Percentiles rank a stretch among this genome's conserved stretches.
These are phyloP conservation scores for Lampris incognitus DNA, from an alignment of 2,113 vertebrate species.

Conservation along the genomic window DNA sequence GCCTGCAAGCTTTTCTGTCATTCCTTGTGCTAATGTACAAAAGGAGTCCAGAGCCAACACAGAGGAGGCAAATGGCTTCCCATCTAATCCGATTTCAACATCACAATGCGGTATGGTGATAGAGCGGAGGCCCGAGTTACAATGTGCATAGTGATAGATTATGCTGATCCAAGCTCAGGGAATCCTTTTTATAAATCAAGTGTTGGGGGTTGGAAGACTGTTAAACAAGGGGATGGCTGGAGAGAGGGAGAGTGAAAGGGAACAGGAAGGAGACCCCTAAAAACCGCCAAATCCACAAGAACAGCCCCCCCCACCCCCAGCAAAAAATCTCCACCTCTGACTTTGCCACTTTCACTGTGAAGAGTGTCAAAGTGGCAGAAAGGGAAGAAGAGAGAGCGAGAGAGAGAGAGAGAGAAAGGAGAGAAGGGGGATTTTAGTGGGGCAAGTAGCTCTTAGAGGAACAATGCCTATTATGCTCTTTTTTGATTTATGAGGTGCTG, in stretches of 20 bases:
- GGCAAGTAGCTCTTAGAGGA: slow-evolving; percentile 73
- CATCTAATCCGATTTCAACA: slow-evolving; percentile 75
- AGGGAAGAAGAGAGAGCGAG: slow-evolving; percentile 30
- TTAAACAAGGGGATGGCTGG: slow-evolving; percentile 60
- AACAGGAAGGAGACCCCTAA: slow-evolving; percentile 58
- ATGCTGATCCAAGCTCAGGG: slow-evolving; percentile 76
- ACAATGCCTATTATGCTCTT: slow-evolving; percentile 83
- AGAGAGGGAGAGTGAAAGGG: slow-evolving; percentile 39
- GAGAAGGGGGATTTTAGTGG: slow-evolving; percentile 63
- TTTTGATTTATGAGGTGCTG: slow-evolving; percentile 87
- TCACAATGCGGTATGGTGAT: slow-evolving; percentile 70
- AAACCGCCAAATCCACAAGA: slow-evolving; percentile 60
- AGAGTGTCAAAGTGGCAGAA: slow-evolving; percentile 14
- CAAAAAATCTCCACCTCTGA: slow-evolving; percentile 66
- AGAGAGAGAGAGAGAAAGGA: slow-evolving; percentile 26
- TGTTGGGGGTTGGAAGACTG: slow-evolving; percentile 59
- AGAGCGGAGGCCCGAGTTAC: slow-evolving; percentile 67
- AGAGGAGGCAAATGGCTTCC: slow-evolving; percentile 67
- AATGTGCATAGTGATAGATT: slow-evolving; percentile 78
- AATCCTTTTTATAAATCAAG: slow-evolving; percentile 55
- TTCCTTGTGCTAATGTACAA: slow-evolving; percentile 62
- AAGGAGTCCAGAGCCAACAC: slow-evolving; percentile 59
- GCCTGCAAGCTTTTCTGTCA: slow-evolving; percentile 57
- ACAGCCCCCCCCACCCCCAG: slow-evolving; percentile 26
- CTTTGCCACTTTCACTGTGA: slow-evolving; percentile 51